A percentile compares a stretch with the other conserved stretches of the same genome.
phyloP scores from a whole-genome alignment of 1,140 invertebrate genomes.

The Lanistes nyassanus region DNA sequence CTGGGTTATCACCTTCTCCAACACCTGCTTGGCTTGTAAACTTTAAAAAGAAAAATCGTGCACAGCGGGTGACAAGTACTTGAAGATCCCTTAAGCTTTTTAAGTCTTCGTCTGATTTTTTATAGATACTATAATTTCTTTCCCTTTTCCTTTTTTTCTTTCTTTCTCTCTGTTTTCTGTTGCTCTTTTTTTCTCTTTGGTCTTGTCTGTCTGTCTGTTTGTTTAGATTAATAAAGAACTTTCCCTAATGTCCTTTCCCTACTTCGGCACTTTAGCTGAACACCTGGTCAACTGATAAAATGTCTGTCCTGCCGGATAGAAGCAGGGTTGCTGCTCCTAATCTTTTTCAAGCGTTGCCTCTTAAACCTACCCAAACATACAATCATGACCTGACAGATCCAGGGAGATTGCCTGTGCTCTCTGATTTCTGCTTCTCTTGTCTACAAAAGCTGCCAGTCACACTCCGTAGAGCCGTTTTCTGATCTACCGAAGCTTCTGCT shows the following conservation, averaged over 20 bases:
- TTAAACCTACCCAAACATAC: no score
- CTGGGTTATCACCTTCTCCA: neutral
- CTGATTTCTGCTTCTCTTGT: no score
- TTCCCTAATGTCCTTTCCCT: neutral
- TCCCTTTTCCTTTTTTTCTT: neutral
- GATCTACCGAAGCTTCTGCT: no score
- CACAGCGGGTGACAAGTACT: no score
- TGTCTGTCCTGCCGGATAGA: no score
- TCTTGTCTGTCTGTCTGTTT: neutral
- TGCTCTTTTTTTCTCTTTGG: neutral
- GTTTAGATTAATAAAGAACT: no score
- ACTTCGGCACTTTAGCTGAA: neutral
- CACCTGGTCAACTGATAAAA: neutral
- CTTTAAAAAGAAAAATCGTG: no score
- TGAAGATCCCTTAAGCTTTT: neutral
- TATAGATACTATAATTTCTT: neutral
- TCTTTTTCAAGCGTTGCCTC: neutral
- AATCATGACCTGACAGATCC: no score
- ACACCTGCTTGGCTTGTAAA: neutral
- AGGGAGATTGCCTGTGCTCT: no score
- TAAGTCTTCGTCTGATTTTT: neutral
- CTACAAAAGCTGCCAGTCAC: no score
- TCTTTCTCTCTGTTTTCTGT: constrained; percentile 2
- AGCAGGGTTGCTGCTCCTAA: neutral
- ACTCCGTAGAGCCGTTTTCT: no score